These are phyloP conservation scores for Amiota minor DNA, from an alignment of 2,888 invertebrate species.

Conservation along the genomic window DNA sequence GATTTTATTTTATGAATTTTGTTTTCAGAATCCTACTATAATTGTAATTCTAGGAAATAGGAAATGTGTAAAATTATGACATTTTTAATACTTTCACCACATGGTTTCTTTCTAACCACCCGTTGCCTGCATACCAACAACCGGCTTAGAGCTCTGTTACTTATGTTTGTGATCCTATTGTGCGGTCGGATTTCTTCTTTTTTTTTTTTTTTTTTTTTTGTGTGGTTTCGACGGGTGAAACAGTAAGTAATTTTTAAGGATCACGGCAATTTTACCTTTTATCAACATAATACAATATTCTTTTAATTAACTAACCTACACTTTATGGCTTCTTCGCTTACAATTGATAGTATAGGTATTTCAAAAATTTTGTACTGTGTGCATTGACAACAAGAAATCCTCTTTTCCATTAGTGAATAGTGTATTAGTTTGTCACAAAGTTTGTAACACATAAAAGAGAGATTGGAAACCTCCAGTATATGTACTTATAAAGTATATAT, in stretches of 20 bases:
- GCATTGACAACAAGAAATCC: background rate
- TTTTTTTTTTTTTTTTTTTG: background rate
- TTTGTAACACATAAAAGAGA: no score
- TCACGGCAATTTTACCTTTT: no score
- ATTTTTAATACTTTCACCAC: conserved; percentile 69
- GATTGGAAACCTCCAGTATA: no score
- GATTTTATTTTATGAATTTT: no score
- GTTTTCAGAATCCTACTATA: no score
- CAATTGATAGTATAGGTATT: background rate
- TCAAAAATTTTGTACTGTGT: background rate
- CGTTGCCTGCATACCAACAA: no score
- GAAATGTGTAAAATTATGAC: conserved; percentile 62
- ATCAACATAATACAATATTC: background rate
- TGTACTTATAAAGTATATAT: no score
- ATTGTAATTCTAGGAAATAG: background rate
- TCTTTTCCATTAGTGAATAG: no score
- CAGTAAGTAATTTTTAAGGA: no score
- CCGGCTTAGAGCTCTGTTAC: background rate
- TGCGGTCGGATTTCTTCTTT: conserved; percentile 12
- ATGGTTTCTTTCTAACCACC: conserved; percentile 42
- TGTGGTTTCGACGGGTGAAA: background rate
- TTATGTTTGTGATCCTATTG: conserved; percentile 15
- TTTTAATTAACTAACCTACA: conserved; percentile 15
- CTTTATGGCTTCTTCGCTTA: conserved; percentile 20
- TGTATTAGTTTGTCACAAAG: no score